Conservation (phyloP, 2,797 vertebrate genomes). For the Acipenser ruthenus region DNA sequence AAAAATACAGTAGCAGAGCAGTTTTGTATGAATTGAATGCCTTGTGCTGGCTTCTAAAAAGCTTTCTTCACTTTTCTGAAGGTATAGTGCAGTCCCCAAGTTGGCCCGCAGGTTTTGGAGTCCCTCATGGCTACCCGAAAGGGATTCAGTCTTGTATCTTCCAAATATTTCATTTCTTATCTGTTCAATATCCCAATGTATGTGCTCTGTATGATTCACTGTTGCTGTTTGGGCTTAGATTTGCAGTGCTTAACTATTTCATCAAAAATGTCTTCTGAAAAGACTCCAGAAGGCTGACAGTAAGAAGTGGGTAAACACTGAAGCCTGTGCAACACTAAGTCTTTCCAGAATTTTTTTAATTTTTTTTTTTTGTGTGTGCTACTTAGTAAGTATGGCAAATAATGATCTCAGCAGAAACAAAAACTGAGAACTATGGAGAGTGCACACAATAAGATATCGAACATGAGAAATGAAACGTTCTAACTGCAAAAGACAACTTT, state of each 20-base stretch:
- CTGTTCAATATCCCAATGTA: background rate
- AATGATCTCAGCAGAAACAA: conserved; percentile 1
- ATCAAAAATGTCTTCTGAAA: background rate
- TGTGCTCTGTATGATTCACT: no score
- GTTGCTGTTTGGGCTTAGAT: background rate
- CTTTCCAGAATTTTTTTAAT: background rate
- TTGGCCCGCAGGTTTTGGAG: background rate
- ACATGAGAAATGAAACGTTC: background rate
- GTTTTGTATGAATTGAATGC: no score
- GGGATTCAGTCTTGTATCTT: background rate
- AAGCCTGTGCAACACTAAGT: no score
- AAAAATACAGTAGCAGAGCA: conserved; percentile 1
- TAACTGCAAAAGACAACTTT: no score
- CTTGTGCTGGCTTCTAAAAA: background rate
- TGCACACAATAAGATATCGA: background rate
- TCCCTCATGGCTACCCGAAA: background rate
- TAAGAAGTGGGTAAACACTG: no score
- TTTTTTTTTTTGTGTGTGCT: background rate
- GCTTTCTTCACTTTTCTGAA: background rate
- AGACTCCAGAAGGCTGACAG: background rate
- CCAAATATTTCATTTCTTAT: background rate
- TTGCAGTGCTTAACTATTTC: background rate
- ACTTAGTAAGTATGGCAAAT: background rate
- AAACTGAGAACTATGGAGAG: background rate
- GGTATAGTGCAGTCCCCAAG: background rate